These are phyloP conservation scores for Platyrinchus mystaceus DNA, from an alignment of 2,797 vertebrate species.

Conservation along the genomic window DNA sequence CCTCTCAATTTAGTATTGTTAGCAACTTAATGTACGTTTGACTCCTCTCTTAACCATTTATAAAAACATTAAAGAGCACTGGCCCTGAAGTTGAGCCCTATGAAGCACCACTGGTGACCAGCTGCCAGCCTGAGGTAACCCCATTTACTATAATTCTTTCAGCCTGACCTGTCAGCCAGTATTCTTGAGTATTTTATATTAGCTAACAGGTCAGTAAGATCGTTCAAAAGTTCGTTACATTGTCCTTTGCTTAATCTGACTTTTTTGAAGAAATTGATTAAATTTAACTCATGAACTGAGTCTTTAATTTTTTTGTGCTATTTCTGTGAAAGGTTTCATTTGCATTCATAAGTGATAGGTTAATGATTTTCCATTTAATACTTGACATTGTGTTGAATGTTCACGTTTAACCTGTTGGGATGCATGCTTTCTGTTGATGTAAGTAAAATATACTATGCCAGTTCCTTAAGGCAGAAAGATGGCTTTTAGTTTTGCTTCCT, in stretches of 20 bases:
- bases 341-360: background rate
- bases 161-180: fast-evolving
- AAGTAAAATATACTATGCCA: background rate
- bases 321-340: background rate
- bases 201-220: background rate
- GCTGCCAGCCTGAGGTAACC: background rate
- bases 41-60: background rate
- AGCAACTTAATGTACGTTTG: background rate
- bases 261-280: background rate
- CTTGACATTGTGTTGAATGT: background rate
- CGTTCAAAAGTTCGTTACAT: background rate
- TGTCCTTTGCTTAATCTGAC: background rate
- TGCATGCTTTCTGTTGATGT: background rate
- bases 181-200: background rate
- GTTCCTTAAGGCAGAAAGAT: background rate
- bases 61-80: background rate
- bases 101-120: background rate
- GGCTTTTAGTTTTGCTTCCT: background rate
- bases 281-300: background rate
- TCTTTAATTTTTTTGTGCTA: background rate
- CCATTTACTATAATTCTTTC: background rate
- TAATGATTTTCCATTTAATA: background rate
- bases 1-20: background rate
- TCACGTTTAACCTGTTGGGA: background rate
- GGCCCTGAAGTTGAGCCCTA: background rate